These are phyloP conservation scores for Neosilurus hyrtlii DNA, from an alignment of 2,797 vertebrate species.

Conservation along the genomic window DNA sequence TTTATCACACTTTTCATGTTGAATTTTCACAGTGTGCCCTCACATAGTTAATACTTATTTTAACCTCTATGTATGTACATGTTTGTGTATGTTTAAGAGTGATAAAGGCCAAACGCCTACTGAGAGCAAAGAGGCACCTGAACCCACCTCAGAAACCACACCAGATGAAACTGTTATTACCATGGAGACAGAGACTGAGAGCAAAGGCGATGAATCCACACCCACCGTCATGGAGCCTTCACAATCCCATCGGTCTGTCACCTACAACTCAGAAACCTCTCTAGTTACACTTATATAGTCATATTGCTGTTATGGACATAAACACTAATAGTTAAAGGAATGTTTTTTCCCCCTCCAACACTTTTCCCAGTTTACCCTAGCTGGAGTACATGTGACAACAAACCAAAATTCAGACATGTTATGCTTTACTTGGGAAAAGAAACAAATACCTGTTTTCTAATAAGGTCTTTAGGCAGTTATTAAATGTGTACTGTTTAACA, in stretches of 20 bases:
- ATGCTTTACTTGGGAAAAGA: neutral
- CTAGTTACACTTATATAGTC: neutral
- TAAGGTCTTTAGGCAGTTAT: neutral
- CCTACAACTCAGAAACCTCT: neutral
- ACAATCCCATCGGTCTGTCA: constrained; percentile 35
- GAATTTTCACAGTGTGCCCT: neutral
- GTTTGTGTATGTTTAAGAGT: constrained; percentile 43
- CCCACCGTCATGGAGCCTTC: neutral
- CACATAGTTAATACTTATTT: neutral
- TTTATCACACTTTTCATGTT: neutral
- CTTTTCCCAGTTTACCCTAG: neutral
- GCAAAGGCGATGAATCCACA: constrained; percentile 3
- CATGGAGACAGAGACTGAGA: constrained; percentile 17
- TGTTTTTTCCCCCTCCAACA: neutral
- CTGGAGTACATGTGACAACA: neutral
- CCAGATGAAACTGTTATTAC: constrained; percentile 34
- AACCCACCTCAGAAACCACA: constrained; percentile 34
- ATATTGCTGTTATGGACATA: neutral
- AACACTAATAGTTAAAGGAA: neutral
- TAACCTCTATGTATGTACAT: neutral
- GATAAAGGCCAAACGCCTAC: neutral
- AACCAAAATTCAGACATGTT: neutral
- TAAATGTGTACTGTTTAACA: neutral
- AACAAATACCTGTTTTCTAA: neutral
- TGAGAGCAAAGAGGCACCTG: constrained; percentile 20